A percentile compares a stretch with the other conserved stretches of the same genome.
Evolutionary conservation across 2,888 invertebrate genomes (phyloP).

Genomic region (Caenorhabditis angaria): DNA sequence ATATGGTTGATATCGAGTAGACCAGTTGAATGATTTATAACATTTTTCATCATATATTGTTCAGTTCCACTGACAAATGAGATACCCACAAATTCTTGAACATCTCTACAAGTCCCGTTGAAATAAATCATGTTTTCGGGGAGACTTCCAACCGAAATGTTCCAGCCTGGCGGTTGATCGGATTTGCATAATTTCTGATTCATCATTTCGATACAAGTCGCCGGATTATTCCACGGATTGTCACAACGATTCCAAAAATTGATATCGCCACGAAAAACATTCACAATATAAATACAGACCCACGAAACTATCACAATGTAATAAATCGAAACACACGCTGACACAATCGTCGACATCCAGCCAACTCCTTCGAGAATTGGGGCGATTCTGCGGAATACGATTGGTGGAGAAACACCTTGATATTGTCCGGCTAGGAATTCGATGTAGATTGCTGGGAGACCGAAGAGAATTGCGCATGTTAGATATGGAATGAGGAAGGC

Average conservation of each 20-base stretch:
- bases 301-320: slow-evolving; percentile 66
- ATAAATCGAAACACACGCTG: slow-evolving; percentile 77
- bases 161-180: slow-evolving; percentile 7
- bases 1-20: slow-evolving; percentile 51
- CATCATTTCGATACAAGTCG: slow-evolving; percentile 17
- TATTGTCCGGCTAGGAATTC: slow-evolving; percentile 72
- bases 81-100: slow-evolving; percentile 8
- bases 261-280: slow-evolving; percentile 26
- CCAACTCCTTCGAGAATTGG: slow-evolving; percentile 79
- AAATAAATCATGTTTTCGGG: slow-evolving; percentile 17
- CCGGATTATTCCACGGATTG: slow-evolving; percentile 38
- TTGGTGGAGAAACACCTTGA: slow-evolving; percentile 22
- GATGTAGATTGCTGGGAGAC: slow-evolving; percentile 72
- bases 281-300: slow-evolving; percentile 57
- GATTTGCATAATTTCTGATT: slow-evolving; percentile 10
- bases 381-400: slow-evolving; percentile 24
- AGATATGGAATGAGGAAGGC: slow-evolving; percentile 73
- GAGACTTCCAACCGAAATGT: background rate
- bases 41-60: slow-evolving; percentile 26
- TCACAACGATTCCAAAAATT: slow-evolving; percentile 29
- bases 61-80: slow-evolving; percentile 17
- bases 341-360: slow-evolving; percentile 89
- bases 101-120: slow-evolving; percentile 23
- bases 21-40: slow-evolving; percentile 50
- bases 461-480: slow-evolving; percentile 71